Evolutionary conservation across 1,140 invertebrate genomes (phyloP), one percentile per base, ranked within the genome.

Genomic region (Pseudomyrmex cubaensis): DNA sequence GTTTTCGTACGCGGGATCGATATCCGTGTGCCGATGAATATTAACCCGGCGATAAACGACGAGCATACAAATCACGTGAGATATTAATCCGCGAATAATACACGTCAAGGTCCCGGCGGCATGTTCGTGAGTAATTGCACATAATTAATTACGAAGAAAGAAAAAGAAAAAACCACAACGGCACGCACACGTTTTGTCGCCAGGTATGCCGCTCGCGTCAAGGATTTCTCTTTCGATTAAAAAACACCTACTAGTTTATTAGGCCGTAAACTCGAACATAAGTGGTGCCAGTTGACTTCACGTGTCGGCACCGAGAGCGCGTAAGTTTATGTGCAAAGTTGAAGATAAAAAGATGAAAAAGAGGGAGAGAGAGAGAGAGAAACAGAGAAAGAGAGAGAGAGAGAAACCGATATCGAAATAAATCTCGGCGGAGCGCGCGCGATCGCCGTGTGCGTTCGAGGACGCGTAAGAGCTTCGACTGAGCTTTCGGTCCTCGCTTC

Each of bases 401-500:
- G 15, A 67, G 44, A 75, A 20, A 70, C 13, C 61, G 64, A 70
- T 22, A 17, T 35, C 59, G 56, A 74, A 25, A 62, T 2, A 20
- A 70, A 52, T 80, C 50, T 52, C 83, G 62, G 63, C 48, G 69
- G 54, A 88, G 48, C 80, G 84, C 75, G 83, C 77, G 78, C 83
- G 77, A 89, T 46, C 64, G 66, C 80, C 83, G 86, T 78, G 84
- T 91, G 77, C 89, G 86, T 88, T 84, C 86, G 74, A 83, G 83
- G 84, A 83, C 89, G 89, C 90, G 89, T 87, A 66, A 85, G 89
- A 91, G 83, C 89, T 87, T 87, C 90, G 88, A 91, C 90, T 91
- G 89, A 91, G 89, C 88, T 91, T 91, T 90, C 90, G 63, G 85
- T 85, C 76, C 89, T 77, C 57, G 82, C 44, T 85, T 70, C 70